Percentiles rank a stretch among this genome's conserved stretches.
Evolutionary conservation across 2,113 vertebrate genomes (phyloP).

Genomic region (Nymphicus hollandicus): DNA sequence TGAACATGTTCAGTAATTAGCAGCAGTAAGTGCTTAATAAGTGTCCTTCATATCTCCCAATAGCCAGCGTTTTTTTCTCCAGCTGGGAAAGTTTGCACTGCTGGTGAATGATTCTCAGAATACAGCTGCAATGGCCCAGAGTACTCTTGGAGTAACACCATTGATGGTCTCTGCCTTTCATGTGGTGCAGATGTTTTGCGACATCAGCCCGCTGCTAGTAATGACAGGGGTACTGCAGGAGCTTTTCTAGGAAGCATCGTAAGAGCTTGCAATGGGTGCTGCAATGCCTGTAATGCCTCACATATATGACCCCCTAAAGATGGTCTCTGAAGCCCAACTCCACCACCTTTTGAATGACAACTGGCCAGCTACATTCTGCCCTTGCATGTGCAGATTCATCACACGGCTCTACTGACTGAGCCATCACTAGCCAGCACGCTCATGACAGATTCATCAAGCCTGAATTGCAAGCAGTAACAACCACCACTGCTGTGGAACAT

Average conservation of each 20-base stretch:
- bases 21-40: not conserved
- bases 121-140: not conserved
- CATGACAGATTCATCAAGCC: not conserved
- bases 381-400: not conserved
- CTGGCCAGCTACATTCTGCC: not conserved
- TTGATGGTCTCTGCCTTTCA: not conserved
- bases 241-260: not conserved
- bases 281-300: not conserved
- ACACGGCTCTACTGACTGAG: not conserved
- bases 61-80: not conserved
- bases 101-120: not conserved
- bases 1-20: not conserved
- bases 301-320: not conserved
- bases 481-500: not conserved
- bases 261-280: not conserved
- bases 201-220: not conserved
- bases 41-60: not conserved
- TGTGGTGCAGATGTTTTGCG: not conserved
- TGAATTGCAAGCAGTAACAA: not conserved
- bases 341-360: not conserved
- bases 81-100: not conserved
- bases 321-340: not conserved
- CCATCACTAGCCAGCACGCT: not conserved
- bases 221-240: not conserved
- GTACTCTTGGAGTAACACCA: not conserved